Base-by-base conservation (phyloP, 2,797 vertebrate genomes). In the Crenuchus spilurus region DNA sequence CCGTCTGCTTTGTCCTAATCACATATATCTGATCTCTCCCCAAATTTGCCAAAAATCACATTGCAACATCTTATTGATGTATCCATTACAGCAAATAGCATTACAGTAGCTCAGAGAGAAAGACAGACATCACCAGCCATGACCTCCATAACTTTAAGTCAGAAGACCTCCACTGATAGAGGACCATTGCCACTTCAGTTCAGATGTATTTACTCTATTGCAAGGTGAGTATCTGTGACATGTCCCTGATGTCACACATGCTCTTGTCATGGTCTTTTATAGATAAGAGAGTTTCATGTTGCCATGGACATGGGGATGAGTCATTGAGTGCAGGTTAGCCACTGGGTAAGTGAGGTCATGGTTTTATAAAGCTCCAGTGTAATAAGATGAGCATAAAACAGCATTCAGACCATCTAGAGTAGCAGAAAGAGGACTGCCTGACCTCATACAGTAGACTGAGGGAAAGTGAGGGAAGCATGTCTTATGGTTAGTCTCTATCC, bases 251-350 rank as follows among this genome's bases (percentile, higher is more conserved):
- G 46, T 48, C 60, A 22, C 60, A 49, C 3, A 8, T 52, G 61
- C 66, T 42, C 52, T 28, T 42, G 61, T 76, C 42, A 58, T 33
- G 13, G 54, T 72, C 42, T 72, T 77, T 42, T 44, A 33, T 10
- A 62, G 75, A 62, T 77, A 54, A 72, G 55, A 72, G 54, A 52
- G 71, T n/a, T 42, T 42, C 55, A 44, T 2, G 41, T 64, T 64
- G 61, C 61, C 61, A 46, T 46, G 41, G 44, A 72, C 52, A 55
- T 42, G 26, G 60, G 44, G 60, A 64, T 18, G 61, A 63, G 22
- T 28, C 39, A 62, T n/a, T 28, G 58, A 42, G 39, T 42, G 16
- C 39, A 61, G 58, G 58, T 41, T 44, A 44, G 22, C 60, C 60
- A n/a, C 13, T 2, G 4, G 52, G 41, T 44, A 26, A 18, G 57